A percentile compares a stretch with the other conserved stretches of the same genome.
phyloP scores from a whole-genome alignment of 2,797 vertebrate species.

The Scolopax rusticola region DNA sequence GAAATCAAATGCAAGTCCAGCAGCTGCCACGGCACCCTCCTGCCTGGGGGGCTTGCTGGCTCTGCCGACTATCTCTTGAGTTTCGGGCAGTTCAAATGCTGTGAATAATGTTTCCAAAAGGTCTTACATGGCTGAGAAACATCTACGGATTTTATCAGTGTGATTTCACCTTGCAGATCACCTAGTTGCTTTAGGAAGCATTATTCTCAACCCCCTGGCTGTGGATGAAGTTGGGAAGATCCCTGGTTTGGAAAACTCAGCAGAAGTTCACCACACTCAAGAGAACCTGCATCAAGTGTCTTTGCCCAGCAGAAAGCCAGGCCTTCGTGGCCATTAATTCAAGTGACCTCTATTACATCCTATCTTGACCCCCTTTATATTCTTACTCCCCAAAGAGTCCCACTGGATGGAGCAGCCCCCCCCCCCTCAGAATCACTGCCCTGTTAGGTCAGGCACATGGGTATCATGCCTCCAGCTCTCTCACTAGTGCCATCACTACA shows the following conservation, averaged over 20 bases:
- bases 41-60: not conserved
- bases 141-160: not conserved
- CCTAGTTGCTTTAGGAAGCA: conserved; percentile 27
- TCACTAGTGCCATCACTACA: not conserved
- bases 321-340: not conserved
- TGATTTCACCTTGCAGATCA: not conserved
- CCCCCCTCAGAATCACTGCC: not conserved
- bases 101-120: conserved; percentile 6
- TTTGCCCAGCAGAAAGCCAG: not conserved
- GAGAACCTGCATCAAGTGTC: not conserved
- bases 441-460: not conserved
- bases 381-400: not conserved
- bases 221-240: not conserved
- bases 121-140: not conserved
- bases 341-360: not conserved
- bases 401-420: not conserved
- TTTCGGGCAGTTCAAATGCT: not conserved
- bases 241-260: not conserved
- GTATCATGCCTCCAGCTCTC: not conserved
- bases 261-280: not conserved
- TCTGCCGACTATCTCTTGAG: not conserved
- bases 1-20: not conserved
- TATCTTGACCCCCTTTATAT: not conserved
- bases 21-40: not conserved
- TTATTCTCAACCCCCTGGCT: not conserved